phyloP scores from a whole-genome alignment of 2,888 invertebrate species.

The Aelia acuminata region DNA sequence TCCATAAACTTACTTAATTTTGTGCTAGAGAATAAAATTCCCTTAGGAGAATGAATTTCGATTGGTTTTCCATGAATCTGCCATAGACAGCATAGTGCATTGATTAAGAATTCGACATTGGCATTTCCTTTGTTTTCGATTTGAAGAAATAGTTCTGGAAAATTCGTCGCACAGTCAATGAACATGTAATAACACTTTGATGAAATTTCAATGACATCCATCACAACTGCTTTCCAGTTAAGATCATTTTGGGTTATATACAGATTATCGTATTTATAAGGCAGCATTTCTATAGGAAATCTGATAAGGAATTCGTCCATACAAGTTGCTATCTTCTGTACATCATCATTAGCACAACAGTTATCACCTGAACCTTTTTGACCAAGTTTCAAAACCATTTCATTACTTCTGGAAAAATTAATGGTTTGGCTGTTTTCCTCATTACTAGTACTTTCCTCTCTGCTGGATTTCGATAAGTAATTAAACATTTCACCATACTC shows the following conservation, averaged over 20 bases:
- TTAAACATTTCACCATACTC: not conserved
- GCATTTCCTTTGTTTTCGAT: not conserved
- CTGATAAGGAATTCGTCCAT: not conserved
- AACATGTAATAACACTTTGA: not conserved
- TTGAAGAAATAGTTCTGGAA: not conserved
- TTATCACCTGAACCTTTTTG: not conserved
- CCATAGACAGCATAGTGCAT: not conserved
- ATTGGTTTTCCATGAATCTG: conserved; percentile 34
- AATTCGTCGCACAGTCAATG: not conserved
- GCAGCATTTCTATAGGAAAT: conserved; percentile 16
- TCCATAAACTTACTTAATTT: not conserved
- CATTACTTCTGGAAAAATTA: not conserved
- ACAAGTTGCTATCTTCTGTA: not conserved
- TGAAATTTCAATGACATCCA: not conserved
- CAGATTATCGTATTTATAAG: not conserved
- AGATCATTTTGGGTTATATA: conserved; percentile 1
- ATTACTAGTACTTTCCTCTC: not conserved
- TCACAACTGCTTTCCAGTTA: conserved; percentile 20
- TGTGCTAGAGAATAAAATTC: not conserved
- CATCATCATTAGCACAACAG: not conserved
- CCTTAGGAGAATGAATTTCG: not conserved
- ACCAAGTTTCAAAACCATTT: not conserved
- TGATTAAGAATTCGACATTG: not conserved
- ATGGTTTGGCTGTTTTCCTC: not conserved
- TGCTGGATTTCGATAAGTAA: not conserved